Evolutionary conservation across 2,113 vertebrate species (phyloP).

Genomic region (Leptobrachium leishanense): DNA sequence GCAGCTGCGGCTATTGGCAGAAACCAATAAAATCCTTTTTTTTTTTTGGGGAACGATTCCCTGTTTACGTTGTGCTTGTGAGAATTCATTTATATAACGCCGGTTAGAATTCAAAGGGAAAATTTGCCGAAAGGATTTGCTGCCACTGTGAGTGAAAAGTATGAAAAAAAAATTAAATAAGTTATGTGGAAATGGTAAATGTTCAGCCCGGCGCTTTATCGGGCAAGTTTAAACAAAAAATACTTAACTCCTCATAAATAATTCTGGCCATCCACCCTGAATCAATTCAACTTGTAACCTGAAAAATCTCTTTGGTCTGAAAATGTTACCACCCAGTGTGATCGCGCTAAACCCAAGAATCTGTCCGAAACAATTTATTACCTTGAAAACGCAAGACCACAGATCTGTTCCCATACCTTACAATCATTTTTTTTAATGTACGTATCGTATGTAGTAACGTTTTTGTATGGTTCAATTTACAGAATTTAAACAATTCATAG

Average conservation of each 20-base stretch:
- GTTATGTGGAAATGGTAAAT: too few relatives aligned
- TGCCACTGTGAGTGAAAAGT: not conserved
- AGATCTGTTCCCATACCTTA: not conserved
- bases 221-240: not conserved
- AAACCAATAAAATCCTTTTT: not conserved
- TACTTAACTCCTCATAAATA: conserved; percentile 21
- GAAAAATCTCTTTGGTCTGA: not conserved
- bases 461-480: too few relatives aligned
- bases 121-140: not conserved
- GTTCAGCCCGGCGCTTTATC: not conserved
- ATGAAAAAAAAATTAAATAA: not conserved
- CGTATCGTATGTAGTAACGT: too few relatives aligned
- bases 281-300: not conserved
- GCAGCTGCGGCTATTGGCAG: conserved; percentile 40
- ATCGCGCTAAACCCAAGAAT: conserved; percentile 15
- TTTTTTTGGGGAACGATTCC: conserved; percentile 13
- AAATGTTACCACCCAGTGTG: conserved; percentile 2
- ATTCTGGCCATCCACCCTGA: conserved; percentile 11
- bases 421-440: too few relatives aligned
- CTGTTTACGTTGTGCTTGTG: not conserved
- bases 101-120: not conserved
- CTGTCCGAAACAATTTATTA: conserved; percentile 8
- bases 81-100: not conserved
- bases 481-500: too few relatives aligned
- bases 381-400: not conserved